Conservation (phyloP, 2,888 invertebrate species). For the Arenicola marina region DNA sequence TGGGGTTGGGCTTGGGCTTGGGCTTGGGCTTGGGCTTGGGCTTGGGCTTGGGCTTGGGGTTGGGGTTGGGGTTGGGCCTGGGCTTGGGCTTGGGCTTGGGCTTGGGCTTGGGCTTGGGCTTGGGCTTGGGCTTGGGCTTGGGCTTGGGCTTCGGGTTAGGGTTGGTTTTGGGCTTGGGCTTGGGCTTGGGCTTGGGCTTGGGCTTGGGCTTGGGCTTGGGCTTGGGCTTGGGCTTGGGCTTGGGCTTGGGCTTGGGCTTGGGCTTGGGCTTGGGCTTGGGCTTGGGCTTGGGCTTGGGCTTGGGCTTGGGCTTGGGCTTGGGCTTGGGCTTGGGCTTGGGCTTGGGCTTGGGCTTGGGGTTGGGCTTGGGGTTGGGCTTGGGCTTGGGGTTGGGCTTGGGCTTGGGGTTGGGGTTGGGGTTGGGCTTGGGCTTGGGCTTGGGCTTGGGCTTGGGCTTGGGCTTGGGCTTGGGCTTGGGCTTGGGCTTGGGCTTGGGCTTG, state of each 20-base stretch:
- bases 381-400: slow-evolving; percentile 8
- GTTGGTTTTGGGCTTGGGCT: too few relatives aligned
- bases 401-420: too few relatives aligned
- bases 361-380: slow-evolving; percentile 3
- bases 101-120: slow-evolving; percentile 34
- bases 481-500: slow-evolving; percentile 14
- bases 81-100: slow-evolving; percentile 37
- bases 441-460: not conserved
- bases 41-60: slow-evolving; percentile 37
- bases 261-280: slow-evolving; percentile 31
- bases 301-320: slow-evolving; percentile 22
- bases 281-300: slow-evolving; percentile 13
- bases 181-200: slow-evolving; percentile 28
- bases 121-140: slow-evolving; percentile 38
- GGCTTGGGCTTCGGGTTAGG: slow-evolving; percentile 36
- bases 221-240: slow-evolving; percentile 25
- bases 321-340: slow-evolving; percentile 29
- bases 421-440: slow-evolving; percentile 3
- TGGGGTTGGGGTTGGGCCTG: too few relatives aligned
- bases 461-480: slow-evolving; percentile 21
- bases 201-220: slow-evolving; percentile 12
- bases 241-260: slow-evolving; percentile 26
- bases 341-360: slow-evolving; percentile 30
- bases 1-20: slow-evolving; percentile 37
- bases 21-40: slow-evolving; percentile 36